These are phyloP conservation scores for Protosalanx chinensis DNA, from an alignment of 2,797 vertebrate species.

Conservation along the genomic window DNA sequence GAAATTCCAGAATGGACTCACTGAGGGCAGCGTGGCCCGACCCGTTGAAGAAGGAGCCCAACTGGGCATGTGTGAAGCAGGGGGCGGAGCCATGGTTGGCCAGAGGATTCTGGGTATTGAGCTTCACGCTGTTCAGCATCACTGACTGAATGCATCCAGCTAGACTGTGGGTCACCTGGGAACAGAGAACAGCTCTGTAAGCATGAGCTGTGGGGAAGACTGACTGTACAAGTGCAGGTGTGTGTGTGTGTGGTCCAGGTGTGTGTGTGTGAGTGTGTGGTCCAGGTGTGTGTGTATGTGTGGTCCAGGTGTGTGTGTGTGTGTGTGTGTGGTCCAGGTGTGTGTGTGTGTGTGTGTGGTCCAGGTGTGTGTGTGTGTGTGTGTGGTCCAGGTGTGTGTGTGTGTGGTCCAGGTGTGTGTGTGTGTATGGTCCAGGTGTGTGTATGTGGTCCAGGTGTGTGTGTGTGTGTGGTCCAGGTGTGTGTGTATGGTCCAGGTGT, in stretches of 20 bases:
- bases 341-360: background rate
- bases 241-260: background rate
- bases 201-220: background rate
- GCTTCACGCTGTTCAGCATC: conserved; percentile 71
- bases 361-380: background rate
- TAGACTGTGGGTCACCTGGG: conserved; percentile 83
- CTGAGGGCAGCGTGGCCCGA: conserved; percentile 84
- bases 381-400: background rate
- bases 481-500: too few relatives aligned
- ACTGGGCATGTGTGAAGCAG: conserved; percentile 79
- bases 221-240: background rate
- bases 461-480: too few relatives aligned
- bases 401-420: background rate
- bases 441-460: too few relatives aligned
- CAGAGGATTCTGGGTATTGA: conserved; percentile 66
- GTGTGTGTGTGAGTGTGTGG: background rate
- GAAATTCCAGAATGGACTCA: conserved; percentile 51
- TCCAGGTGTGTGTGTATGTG: background rate
- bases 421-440: too few relatives aligned
- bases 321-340: background rate
- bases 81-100: conserved; percentile 72
- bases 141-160: conserved; percentile 81
- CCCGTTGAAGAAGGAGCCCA: conserved; percentile 88
- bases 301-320: too few relatives aligned
- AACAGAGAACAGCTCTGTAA: background rate